A percentile compares a stretch with the other conserved stretches of the same genome.
Evolutionary conservation across 1,140 invertebrate species (phyloP).

Genomic region (Stratiolaelaps scimitus): DNA sequence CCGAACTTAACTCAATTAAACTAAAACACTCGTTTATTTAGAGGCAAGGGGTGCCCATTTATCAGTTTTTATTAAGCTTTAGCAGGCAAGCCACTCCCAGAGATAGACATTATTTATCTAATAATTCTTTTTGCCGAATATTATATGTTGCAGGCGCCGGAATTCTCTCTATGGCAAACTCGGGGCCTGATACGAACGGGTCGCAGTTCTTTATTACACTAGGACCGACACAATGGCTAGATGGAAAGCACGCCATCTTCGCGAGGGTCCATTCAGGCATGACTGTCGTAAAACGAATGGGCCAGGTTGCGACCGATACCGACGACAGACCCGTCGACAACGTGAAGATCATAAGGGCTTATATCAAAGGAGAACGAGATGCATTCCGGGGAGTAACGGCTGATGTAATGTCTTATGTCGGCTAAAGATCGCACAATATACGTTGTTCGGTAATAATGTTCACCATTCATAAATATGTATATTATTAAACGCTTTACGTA

Average conservation of each 20-base stretch:
- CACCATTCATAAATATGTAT: too few relatives aligned
- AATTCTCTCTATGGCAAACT: slow-evolving; percentile 74
- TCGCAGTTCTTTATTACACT: slow-evolving; percentile 97
- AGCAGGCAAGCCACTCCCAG: too few relatives aligned
- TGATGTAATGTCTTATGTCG: background rate
- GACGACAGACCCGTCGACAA: slow-evolving; percentile 79
- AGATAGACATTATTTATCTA: too few relatives aligned
- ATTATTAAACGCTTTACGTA: too few relatives aligned
- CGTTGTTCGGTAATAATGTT: too few relatives aligned
- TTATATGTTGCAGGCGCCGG: slow-evolving; percentile 52
- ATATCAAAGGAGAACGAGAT: slow-evolving; percentile 35
- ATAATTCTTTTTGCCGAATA: slow-evolving; percentile 13
- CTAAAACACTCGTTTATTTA: too few relatives aligned
- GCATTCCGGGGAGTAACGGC: background rate
- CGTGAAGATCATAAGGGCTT: slow-evolving; percentile 63
- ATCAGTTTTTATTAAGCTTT: too few relatives aligned
- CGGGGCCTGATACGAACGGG: slow-evolving; percentile 88
- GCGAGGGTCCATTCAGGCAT: slow-evolving; percentile 74
- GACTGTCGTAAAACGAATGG: slow-evolving; percentile 76
- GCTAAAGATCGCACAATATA: background rate
- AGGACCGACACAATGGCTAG: slow-evolving; percentile 90
- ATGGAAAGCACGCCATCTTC: slow-evolving; percentile 94
- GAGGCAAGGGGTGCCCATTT: too few relatives aligned
- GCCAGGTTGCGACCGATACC: slow-evolving; percentile 78
- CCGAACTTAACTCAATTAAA: too few relatives aligned